Conservation (phyloP, 2,113 vertebrate species). For the Sminthopsis crassicaudata region DNA sequence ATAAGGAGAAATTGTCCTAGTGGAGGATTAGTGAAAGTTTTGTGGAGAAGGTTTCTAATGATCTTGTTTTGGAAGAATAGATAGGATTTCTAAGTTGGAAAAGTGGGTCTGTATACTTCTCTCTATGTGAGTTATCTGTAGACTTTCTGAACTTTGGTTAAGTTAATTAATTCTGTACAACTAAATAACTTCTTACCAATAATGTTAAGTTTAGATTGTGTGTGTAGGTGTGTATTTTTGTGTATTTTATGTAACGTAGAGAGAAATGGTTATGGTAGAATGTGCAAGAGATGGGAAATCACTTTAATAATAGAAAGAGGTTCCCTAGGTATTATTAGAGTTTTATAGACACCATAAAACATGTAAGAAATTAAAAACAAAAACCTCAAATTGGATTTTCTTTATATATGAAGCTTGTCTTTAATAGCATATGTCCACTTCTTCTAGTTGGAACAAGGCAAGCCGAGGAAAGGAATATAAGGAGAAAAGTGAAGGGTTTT, state of each 20-base stretch:
- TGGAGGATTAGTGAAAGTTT: not conserved
- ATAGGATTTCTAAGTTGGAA: not conserved
- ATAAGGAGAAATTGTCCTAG: not conserved
- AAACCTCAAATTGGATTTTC: not conserved
- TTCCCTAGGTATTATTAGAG: not conserved
- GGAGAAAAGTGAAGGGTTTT: not conserved
- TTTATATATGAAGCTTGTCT: conserved; percentile 7
- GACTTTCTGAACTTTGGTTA: not conserved
- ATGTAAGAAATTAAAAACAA: not conserved
- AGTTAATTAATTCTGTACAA: not conserved
- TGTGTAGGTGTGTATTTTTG: not conserved
- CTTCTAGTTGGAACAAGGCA: not conserved
- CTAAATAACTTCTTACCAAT: not conserved
- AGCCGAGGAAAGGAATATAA: conserved; percentile 11
- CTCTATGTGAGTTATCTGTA: not conserved
- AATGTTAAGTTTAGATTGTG: not conserved
- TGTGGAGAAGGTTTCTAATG: not conserved
- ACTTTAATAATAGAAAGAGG: not conserved
- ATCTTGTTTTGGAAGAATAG: not conserved
- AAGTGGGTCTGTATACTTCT: not conserved
- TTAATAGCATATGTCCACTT: conserved; percentile 20
- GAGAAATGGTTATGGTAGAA: not conserved
- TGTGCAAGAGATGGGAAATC: not conserved
- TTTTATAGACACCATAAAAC: not conserved
- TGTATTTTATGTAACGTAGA: not conserved